Evolutionary conservation across 2,797 vertebrate genomes (phyloP).

Genomic region (Columba guinea): DNA sequence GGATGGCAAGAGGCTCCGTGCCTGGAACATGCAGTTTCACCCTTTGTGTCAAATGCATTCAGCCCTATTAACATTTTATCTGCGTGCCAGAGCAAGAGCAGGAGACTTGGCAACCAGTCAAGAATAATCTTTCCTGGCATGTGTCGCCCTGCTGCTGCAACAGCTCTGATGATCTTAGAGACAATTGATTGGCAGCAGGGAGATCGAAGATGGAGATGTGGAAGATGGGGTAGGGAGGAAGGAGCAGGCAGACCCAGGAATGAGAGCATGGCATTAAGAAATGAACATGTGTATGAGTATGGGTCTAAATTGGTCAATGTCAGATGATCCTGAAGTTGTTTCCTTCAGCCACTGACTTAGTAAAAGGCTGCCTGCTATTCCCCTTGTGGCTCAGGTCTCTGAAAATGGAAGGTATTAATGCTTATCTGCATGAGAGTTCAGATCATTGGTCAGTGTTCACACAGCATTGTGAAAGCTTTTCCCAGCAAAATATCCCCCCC

Average conservation of each 20-base stretch:
- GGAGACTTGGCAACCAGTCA: conserved; percentile 48
- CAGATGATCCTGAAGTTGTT: neutral
- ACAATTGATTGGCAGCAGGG: neutral
- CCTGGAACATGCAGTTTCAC: conserved; percentile 22
- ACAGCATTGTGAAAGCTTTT: neutral
- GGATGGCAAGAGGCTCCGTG: neutral
- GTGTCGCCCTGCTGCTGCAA: neutral
- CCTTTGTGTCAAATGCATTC: conserved; percentile 4
- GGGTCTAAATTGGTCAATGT: neutral
- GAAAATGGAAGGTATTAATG: neutral
- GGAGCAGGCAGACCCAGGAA: neutral
- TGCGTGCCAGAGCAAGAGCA: neutral
- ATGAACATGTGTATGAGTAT: accelerated
- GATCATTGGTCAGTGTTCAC: neutral
- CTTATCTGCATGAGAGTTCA: accelerated
- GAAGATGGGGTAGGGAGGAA: neutral
- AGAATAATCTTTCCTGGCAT: conserved; percentile 34
- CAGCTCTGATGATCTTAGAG: neutral
- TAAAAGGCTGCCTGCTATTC: neutral
- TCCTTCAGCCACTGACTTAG: neutral
- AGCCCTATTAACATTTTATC: conserved; percentile 49
- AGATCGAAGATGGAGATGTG: neutral
- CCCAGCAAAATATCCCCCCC: neutral
- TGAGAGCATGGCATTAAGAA: neutral
- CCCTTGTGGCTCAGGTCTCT: neutral